Percentiles rank a stretch among this genome's conserved stretches.
Evolutionary conservation across 1,140 invertebrate genomes (phyloP).

Genomic region (Philopotamus ludificatus): DNA sequence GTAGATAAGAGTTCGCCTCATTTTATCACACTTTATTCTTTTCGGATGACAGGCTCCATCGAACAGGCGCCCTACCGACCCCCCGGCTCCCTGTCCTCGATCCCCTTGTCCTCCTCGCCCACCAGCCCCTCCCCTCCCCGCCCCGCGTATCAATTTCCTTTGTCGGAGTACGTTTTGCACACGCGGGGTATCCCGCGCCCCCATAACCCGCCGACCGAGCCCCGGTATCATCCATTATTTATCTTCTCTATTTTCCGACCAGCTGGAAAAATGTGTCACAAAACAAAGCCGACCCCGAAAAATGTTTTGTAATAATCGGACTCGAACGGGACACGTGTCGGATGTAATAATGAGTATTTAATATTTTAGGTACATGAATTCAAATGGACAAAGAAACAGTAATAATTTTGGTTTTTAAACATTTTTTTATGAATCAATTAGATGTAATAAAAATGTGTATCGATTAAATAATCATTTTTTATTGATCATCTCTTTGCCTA

Average conservation of each 20-base stretch:
- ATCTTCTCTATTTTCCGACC: background rate
- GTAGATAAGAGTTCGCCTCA: background rate
- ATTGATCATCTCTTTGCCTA: no score
- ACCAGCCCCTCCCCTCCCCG: background rate
- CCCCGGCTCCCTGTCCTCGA: no score
- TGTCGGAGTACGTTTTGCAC: background rate
- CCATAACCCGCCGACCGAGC: background rate
- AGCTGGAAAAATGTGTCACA: background rate
- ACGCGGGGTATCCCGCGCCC: background rate
- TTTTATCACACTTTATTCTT: background rate
- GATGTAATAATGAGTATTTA: no score
- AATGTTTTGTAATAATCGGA: background rate
- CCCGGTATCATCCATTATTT: background rate
- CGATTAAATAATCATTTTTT: no score
- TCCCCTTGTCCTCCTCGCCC: no score
- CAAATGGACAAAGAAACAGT: no score
- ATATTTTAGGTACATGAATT: no score
- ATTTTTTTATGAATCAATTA: no score
- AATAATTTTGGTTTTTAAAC: no score
- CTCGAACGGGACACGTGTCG: no score
- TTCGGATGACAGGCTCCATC: background rate
- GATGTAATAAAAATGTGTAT: no score
- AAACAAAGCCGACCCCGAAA: background rate
- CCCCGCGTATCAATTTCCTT: background rate
- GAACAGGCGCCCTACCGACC: no score